These are phyloP conservation scores for Eupeodes luniger DNA, from an alignment of 2,888 invertebrate genomes.

Conservation along the genomic window DNA sequence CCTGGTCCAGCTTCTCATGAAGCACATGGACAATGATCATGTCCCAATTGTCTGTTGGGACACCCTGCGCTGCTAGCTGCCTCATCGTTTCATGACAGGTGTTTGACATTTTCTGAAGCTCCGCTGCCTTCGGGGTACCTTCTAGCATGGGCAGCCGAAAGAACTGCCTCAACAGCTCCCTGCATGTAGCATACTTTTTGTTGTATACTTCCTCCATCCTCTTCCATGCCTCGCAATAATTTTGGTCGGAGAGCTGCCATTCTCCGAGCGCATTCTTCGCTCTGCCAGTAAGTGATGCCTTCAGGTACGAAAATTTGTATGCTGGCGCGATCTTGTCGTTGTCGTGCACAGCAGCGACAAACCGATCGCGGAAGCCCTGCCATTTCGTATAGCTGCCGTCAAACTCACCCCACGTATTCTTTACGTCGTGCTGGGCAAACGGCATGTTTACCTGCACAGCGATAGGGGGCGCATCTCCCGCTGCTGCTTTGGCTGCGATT, in stretches of 20 bases:
- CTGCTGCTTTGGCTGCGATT: too few relatives aligned
- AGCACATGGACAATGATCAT: slow-evolving; percentile 9
- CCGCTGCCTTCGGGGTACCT: too few relatives aligned
- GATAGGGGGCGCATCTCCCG: too few relatives aligned
- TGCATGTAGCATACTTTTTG: neutral
- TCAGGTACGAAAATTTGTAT: neutral
- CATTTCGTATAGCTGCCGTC: neutral
- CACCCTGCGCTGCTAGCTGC: too few relatives aligned
- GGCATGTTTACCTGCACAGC: too few relatives aligned
- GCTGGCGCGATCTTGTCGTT: neutral
- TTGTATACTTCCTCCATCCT: neutral
- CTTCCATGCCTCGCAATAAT: too few relatives aligned
- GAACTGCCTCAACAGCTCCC: neutral
- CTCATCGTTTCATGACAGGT: too few relatives aligned
- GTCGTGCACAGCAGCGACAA: neutral
- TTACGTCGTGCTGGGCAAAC: too few relatives aligned
- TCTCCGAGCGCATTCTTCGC: neutral
- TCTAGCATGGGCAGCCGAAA: too few relatives aligned
- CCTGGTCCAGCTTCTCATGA: slow-evolving; percentile 11
- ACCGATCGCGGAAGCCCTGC: neutral
- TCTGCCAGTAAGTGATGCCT: neutral
- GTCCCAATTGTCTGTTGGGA: neutral
- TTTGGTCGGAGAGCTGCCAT: neutral
- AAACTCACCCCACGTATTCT: too few relatives aligned
- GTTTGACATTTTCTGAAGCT: too few relatives aligned